phyloP scores from a whole-genome alignment of 2,797 vertebrate species.

The Darevskia nairensis region DNA sequence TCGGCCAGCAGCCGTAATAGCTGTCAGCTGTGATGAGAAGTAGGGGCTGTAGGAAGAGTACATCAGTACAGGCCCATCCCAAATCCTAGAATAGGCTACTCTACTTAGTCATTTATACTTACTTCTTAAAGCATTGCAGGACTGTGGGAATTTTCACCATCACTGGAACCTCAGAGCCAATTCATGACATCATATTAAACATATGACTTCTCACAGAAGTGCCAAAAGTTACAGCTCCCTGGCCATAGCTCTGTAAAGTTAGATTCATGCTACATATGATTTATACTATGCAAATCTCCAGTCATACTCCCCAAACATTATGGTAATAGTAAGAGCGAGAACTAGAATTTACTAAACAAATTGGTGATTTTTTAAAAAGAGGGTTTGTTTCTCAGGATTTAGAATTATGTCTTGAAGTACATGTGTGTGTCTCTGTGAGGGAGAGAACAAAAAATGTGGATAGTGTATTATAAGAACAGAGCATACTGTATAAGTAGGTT shows the following conservation, averaged over 20 bases:
- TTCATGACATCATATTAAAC: not conserved
- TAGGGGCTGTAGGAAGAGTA: not conserved
- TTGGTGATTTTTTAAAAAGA: not conserved
- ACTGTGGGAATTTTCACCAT: accelerated
- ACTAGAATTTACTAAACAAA: not conserved
- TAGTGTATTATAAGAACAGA: not conserved
- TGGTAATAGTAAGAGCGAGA: not conserved
- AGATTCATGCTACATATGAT: too few species aligned
- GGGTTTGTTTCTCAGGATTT: not conserved
- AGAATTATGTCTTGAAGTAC: not conserved
- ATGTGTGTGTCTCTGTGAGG: not conserved
- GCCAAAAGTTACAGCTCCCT: not conserved
- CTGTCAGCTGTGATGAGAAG: not conserved
- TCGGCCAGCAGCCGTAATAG: not conserved
- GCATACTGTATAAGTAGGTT: too few species aligned
- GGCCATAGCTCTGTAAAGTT: not conserved
- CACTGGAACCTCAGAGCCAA: not conserved
- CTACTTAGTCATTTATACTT: not conserved
- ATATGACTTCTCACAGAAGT: not conserved
- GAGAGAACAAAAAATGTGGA: not conserved
- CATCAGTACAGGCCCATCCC: not conserved
- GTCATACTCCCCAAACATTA: not conserved
- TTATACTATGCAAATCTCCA: not conserved
- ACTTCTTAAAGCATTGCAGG: accelerated
- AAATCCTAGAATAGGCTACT: accelerated